Base-by-base conservation (phyloP, 2,797 vertebrate genomes). In the Mus spretus region DNA sequence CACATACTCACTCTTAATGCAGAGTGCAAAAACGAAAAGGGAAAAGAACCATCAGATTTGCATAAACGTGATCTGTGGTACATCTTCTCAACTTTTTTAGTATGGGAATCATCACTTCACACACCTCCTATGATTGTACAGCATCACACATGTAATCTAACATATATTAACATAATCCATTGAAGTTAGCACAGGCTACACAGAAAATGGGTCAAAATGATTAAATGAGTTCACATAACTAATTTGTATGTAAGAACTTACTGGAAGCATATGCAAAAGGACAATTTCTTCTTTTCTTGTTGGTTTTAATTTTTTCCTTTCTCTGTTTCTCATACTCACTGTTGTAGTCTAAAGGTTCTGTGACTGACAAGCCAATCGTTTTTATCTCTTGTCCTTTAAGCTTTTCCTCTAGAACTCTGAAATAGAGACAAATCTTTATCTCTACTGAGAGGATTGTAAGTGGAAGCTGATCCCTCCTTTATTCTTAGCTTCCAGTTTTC, bases 361-460 rank as follows among this genome's bases (percentile, higher is more conserved):
- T 96, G 92, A 97, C 91, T 97, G 94, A 93, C 95, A 97, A 96
- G 92, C 72, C 90, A 96, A 95, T 96, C 93, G 79, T 44, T 47
- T 79, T 97, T 97, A 97, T 97, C 96, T 97, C 85, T 67, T 12
- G 61, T 22, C 53, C 90, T 61, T 74, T 86, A 89, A 40, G 94
- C 94, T 93, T 95, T 81, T 94, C 59, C 86, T 77, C 77, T 93
- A 87, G 65, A 96, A 94, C 78, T 95, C 55, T 91, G 89, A 97
- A 95, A 96, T 59, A 96, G 83, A 95, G 77, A 93, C 95, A 84
- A 97, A 90, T 97, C 90, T 94, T 0, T 96, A 83, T 97, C 96
- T 96, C 89, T 24, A 44, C 84, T 80, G 75, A 94, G 59, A 89
- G 96, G 89, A 88, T 77, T 92, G 86, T 88, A 81, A 47, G 91